phyloP scores from a whole-genome alignment of 2,888 invertebrate genomes.

The Campoplex nolae region DNA sequence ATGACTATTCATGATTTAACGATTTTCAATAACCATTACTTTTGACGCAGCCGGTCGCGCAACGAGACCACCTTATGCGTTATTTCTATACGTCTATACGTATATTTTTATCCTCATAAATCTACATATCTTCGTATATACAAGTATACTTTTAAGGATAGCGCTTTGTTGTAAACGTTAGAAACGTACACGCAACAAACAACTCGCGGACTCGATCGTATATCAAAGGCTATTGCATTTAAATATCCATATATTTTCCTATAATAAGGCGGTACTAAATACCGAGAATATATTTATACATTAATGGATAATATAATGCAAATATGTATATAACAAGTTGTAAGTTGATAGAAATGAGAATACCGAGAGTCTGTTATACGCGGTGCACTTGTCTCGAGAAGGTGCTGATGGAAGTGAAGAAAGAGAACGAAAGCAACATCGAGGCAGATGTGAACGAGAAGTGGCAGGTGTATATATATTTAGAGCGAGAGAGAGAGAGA shows the following conservation, averaged over 20 bases:
- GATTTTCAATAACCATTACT: conserved; percentile 82
- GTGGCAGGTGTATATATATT: conserved; percentile 29
- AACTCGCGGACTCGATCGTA: neutral
- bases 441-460: conserved; percentile 23
- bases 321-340: conserved; percentile 30
- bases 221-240: conserved; percentile 10
- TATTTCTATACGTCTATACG: conserved; percentile 11
- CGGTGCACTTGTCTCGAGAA: conserved; percentile 51
- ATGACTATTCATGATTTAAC: conserved; percentile 83
- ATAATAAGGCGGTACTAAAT: conserved; percentile 8
- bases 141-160: neutral
- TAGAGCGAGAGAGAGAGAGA: conserved; percentile 17
- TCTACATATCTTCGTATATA: conserved; percentile 2
- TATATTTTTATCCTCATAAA: conserved; percentile 15
- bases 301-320: conserved; percentile 18
- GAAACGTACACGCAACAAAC: conserved; percentile 12
- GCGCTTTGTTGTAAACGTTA: neutral
- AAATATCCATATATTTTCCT: conserved; percentile 7
- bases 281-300: conserved; percentile 6
- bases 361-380: conserved; percentile 26
- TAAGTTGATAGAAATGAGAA: conserved; percentile 59
- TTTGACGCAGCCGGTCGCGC: conserved; percentile 71
- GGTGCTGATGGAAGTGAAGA: conserved; percentile 57
- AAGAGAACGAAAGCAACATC: conserved; percentile 47
- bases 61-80: conserved; percentile 65